These are phyloP conservation scores for Vollenhovia emeryi DNA, from an alignment of 1,140 invertebrate species.

Conservation along the genomic window DNA sequence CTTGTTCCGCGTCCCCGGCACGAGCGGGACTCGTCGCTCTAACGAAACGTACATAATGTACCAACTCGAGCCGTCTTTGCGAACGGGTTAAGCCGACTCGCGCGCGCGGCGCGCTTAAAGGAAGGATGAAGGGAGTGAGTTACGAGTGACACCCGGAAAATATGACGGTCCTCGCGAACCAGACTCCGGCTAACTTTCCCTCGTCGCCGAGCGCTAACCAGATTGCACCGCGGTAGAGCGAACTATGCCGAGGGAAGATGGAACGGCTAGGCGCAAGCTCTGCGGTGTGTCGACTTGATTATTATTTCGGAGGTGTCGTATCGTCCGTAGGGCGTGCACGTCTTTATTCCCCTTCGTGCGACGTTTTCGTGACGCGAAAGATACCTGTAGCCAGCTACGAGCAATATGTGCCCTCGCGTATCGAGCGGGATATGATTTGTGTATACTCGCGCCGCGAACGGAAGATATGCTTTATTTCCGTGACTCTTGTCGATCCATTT, in stretches of 20 bases:
- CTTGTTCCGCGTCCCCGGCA: slow-evolving; percentile 46
- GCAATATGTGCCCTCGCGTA: slow-evolving; percentile 1
- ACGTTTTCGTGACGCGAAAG: background rate
- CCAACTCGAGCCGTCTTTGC: slow-evolving; percentile 57
- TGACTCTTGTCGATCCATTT: background rate
- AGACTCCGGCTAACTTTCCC: slow-evolving; percentile 23
- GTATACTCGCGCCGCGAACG: no score
- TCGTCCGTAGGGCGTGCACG: background rate
- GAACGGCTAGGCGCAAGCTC: background rate
- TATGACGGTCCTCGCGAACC: slow-evolving; percentile 37
- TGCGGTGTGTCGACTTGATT: slow-evolving; percentile 35
- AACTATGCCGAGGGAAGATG: background rate
- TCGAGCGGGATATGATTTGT: background rate
- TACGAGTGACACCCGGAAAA: slow-evolving; percentile 49
- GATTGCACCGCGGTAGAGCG: slow-evolving; percentile 32
- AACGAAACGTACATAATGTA: slow-evolving; percentile 75
- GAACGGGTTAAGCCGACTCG: background rate
- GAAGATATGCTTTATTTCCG: background rate
- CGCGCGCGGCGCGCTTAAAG: background rate
- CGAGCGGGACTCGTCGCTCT: slow-evolving; percentile 31
- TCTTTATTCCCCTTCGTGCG: background rate
- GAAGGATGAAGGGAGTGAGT: slow-evolving; percentile 53
- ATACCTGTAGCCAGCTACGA: background rate
- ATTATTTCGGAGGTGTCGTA: slow-evolving; percentile 45
- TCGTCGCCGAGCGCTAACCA: slow-evolving; percentile 23